These are phyloP conservation scores for Haliclystus octoradiatus DNA, from an alignment of 30 jellyfish, hydroid and myxozoan species.

Conservation along the genomic window DNA sequence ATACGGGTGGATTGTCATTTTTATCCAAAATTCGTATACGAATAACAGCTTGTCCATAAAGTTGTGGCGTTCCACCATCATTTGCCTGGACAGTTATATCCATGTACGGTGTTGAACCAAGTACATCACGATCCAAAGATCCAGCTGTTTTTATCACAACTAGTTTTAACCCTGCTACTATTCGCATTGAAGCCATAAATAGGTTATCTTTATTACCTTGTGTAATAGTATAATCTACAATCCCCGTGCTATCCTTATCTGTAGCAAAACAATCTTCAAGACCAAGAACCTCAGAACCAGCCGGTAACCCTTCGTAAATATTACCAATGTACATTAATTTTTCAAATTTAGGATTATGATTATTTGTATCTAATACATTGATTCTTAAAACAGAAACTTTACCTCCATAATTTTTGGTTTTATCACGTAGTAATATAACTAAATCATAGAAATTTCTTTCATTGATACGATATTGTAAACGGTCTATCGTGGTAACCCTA, in stretches of 20 bases:
- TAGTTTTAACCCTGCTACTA: conserved; percentile 50
- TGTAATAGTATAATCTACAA: conserved; percentile 35
- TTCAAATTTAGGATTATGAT: conserved; percentile 65
- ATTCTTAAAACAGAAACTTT: conserved; percentile 37
- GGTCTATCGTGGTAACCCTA: conserved; percentile 28
- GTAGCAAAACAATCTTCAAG: conserved; percentile 93
- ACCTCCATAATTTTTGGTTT: conserved; percentile 57
- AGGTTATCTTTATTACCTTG: conserved; percentile 53
- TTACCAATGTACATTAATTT: conserved; percentile 58
- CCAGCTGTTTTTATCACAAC: conserved; percentile 60
- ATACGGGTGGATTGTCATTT: conserved; percentile 86
- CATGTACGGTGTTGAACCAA: conserved; percentile 71
- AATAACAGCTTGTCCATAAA: conserved; percentile 39
- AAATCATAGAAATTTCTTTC: conserved; percentile 37
- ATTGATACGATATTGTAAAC: conserved; percentile 43
- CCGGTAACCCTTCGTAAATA: conserved; percentile 66
- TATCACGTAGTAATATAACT: conserved; percentile 44
- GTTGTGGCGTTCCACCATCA: conserved; percentile 81
- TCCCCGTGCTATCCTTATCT: conserved; percentile 71
- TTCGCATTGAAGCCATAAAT: conserved; percentile 39
- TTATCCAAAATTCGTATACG: conserved; percentile 51
- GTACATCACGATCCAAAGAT: conserved; percentile 77
- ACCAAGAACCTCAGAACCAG: conserved; percentile 78
- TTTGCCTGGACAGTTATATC: conserved; percentile 59
- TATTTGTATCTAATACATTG: conserved; percentile 47